phyloP scores from a whole-genome alignment of 1,140 invertebrate genomes.

The Planococcus citri region DNA sequence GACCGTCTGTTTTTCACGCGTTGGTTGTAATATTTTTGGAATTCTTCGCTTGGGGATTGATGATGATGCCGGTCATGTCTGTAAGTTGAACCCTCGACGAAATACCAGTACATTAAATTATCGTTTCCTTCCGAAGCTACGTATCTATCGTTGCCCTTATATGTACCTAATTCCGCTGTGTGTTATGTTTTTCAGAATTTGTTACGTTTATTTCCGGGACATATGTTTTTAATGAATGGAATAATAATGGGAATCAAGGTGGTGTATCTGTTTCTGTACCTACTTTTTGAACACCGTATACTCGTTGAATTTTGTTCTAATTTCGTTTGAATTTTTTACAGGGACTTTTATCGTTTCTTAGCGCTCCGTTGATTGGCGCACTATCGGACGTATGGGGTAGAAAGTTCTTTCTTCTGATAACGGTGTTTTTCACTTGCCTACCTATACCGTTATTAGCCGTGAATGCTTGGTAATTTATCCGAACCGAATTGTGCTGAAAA shows the following conservation, averaged over 20 bases:
- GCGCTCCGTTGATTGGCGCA: slow-evolving; percentile 91
- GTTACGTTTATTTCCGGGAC: slow-evolving; percentile 95
- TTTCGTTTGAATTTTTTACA: slow-evolving; percentile 33
- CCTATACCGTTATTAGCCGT: slow-evolving; percentile 98
- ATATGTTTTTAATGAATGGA: slow-evolving; percentile 99
- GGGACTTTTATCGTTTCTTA: slow-evolving; percentile 93
- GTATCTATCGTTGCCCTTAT: too few relatives aligned
- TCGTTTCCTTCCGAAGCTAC: too few relatives aligned
- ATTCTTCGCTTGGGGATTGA: slow-evolving; percentile 98
- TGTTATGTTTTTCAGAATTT: slow-evolving; percentile 61
- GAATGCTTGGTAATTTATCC: slow-evolving; percentile 91
- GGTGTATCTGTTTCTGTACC: too few relatives aligned
- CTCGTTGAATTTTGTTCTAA: too few relatives aligned
- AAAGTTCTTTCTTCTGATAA: slow-evolving; percentile 95
- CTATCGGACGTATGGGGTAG: slow-evolving; percentile 95
- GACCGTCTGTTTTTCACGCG: slow-evolving; percentile 94
- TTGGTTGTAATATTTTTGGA: slow-evolving; percentile 98
- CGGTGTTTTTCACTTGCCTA: slow-evolving; percentile 97
- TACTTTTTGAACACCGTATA: too few relatives aligned
- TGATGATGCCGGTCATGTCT: slow-evolving; percentile 95
- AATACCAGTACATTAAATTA: too few relatives aligned
- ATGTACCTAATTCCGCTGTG: too few relatives aligned
- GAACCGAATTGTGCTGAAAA: slow-evolving; percentile 25
- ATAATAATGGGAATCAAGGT: slow-evolving; percentile 94
- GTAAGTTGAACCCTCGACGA: slow-evolving; percentile 43